A percentile compares a stretch with the other conserved stretches of the same genome.
These are phyloP conservation scores for Amphimallon solstitiale DNA, from an alignment of 2,888 invertebrate genomes.

Conservation along the genomic window DNA sequence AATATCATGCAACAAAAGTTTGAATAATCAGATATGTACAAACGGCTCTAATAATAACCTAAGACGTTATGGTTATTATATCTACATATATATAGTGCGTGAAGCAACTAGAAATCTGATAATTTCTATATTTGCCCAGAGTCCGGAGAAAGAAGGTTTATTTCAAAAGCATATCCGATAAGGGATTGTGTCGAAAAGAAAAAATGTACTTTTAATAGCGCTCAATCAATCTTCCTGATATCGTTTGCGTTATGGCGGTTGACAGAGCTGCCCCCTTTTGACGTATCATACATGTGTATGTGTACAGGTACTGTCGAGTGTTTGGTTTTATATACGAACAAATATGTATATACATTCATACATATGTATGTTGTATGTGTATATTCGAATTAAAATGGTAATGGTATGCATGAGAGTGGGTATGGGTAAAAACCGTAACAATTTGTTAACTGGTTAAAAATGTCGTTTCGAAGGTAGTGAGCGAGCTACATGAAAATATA, in stretches of 20 bases:
- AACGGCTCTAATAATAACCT: too few relatives aligned
- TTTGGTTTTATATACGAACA: too few relatives aligned
- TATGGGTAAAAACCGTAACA: not conserved
- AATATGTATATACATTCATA: not conserved
- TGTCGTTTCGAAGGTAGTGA: too few relatives aligned
- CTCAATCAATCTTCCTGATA: constrained; percentile 35
- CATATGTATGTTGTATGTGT: constrained; percentile 1
- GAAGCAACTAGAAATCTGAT: too few relatives aligned
- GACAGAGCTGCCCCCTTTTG: not conserved
- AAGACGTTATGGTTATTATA: too few relatives aligned
- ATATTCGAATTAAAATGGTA: not conserved
- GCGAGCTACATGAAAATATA: too few relatives aligned
- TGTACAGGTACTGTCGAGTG: too few relatives aligned
- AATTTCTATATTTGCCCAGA: not conserved
- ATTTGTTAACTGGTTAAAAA: too few relatives aligned
- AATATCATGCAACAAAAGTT: too few relatives aligned
- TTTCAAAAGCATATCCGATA: not conserved
- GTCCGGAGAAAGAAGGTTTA: not conserved
- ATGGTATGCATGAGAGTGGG: not conserved
- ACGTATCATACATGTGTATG: constrained; percentile 4
- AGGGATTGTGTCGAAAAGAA: constrained; percentile 2
- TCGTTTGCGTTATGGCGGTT: constrained; percentile 12
- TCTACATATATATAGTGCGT: too few relatives aligned
- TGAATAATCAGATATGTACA: too few relatives aligned
- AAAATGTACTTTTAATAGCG: constrained; percentile 37